Base-by-base conservation (phyloP, 2,113 vertebrate species). In the Periophthalmodon schlosseri region DNA sequence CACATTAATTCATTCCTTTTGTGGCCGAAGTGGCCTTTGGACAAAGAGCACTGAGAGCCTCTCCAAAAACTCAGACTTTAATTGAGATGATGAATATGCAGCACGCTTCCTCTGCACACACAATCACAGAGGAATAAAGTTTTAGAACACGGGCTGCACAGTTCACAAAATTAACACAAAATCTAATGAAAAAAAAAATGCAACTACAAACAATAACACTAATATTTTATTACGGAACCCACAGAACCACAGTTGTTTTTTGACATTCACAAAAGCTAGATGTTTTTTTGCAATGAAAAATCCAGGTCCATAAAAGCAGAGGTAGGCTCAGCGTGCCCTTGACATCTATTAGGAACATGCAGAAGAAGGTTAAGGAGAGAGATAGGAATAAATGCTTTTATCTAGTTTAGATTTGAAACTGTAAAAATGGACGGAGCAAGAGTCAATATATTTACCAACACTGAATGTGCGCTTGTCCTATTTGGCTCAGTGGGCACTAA, bases 1-100 rank as follows among this genome's bases (percentile, higher is more conserved):
- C 72, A 71, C 74, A 84, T 88, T 84, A 82, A 87, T 84, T 85
- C 10, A 78, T 77, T 79, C 21, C 79, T 85, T 87, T 87, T 87
- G 80, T 86, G 75, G 68, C 77, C 56, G 72, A 72, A 58, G 68
- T 76, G 77, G 84, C 80, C 85, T 82, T 88, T 86, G 71, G 74
- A 87, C 73, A 66, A 73, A 44, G 75, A n/a, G 64, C 52, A 7
- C 54, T 49, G 68, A 87, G 82, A 73, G 77, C 77, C 77, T 86
- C 84, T 88, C 75, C 71, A 85, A 78, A 84, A 81, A 60, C n/a
- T 61, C 28, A 58, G 78, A 80, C 68, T 81, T 86, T 67, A 75
- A 70, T 76, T 81, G 77, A 84, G 64, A 82, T 68, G 81, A 72
- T 76, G 68, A 73, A 21, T 82, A 50, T 77, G 70, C 85, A 79